Evolutionary conservation across 2,113 vertebrate species (phyloP), one percentile per base, ranked within the genome.

Genomic region (Percina caprodes): DNA sequence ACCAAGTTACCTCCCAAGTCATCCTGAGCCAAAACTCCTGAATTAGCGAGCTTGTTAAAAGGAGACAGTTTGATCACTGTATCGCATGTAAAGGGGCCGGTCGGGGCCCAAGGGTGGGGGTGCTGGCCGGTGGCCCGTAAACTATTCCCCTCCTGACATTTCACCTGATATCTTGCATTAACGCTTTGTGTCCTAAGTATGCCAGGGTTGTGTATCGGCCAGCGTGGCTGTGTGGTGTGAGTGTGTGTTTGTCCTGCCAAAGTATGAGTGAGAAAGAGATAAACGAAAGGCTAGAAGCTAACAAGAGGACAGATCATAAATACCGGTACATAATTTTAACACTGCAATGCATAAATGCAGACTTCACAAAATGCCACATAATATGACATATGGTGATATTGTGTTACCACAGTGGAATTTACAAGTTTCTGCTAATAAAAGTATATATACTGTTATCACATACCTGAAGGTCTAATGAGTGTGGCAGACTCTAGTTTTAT

Each of bases 91-190:
- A 42, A 42, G 0, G 10, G 23, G 68, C 35, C 3, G 18, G 26
- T 26, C 52, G 10, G 14, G 35, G 9, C 11, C 1, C 1, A 2
- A 5, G 30, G n/a, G 19, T 1, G 0, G 9, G 21, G 33, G 21
- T 0, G 1, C 51, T 14, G 42, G 39, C 42, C 12, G 56, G 0
- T 5, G 55, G n/a, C 13, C 71, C 3, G 75, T 9, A 39, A 80
- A 82, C 63, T 74, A 69, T 81, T 78, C 74, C 45, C 24, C 70
- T 77, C 71, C 61, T 90, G 88, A 93, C 91, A 90, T 93, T 92
- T 93, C 85, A 93, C 85, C 77, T 79, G 92, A 92, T 91, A 90
- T 78, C 79, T 74, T 79, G 77, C 61, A 51, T 80, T 76, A 65
- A 77, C 60, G 26, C 73, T 51, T 48, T 54, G 83, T 74, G 52